Evolutionary conservation across 2,797 vertebrate genomes (phyloP).

Genomic region (Rhinella marina): DNA sequence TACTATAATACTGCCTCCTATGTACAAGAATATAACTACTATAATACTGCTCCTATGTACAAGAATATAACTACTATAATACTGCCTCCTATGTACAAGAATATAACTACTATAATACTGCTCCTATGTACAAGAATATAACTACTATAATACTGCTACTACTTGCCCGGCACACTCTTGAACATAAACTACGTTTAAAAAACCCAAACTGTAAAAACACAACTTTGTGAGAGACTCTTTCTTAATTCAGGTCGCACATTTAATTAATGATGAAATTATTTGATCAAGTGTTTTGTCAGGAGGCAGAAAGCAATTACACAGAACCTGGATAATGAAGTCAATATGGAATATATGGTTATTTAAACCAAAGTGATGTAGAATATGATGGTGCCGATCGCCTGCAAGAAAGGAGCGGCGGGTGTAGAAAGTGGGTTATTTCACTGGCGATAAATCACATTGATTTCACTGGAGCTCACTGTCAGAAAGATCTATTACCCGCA

Average conservation of each 20-base stretch:
- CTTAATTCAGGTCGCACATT: not conserved
- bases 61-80: too few relatives aligned
- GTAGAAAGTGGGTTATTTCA: not conserved
- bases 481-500: not conserved
- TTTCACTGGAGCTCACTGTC: not conserved
- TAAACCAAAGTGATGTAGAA: not conserved
- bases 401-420: not conserved
- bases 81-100: too few relatives aligned
- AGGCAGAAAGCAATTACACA: not conserved
- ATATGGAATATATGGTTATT: not conserved
- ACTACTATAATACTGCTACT: too few relatives aligned
- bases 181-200: too few relatives aligned
- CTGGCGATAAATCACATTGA: slow-evolving; percentile 7
- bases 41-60: too few relatives aligned
- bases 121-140: too few relatives aligned
- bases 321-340: not conserved
- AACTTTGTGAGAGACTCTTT: too few relatives aligned
- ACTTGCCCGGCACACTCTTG: too few relatives aligned
- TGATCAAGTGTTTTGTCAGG: not conserved
- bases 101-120: too few relatives aligned
- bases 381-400: not conserved
- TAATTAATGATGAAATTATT: slow-evolving; percentile 9
- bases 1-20: too few relatives aligned
- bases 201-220: too few relatives aligned
- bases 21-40: too few relatives aligned